phyloP scores from a whole-genome alignment of 2,113 vertebrate genomes.

The Emydocephalus ijimae region DNA sequence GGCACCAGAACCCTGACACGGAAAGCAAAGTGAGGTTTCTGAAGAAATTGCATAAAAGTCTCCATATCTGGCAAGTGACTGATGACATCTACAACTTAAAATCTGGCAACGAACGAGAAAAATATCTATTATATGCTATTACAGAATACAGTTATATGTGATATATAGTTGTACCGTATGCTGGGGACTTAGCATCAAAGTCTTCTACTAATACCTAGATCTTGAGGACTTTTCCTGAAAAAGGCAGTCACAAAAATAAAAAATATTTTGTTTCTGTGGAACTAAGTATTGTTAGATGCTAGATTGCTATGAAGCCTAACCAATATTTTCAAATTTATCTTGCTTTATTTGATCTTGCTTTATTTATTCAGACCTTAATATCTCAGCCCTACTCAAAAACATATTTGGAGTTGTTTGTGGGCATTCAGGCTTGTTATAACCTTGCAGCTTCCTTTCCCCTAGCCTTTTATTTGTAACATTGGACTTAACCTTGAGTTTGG shows the following conservation, averaged over 20 bases:
- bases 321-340: background rate
- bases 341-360: background rate
- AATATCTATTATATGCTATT: background rate
- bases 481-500: background rate
- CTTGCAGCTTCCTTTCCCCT: too few relatives aligned
- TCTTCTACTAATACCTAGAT: background rate
- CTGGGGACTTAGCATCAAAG: background rate
- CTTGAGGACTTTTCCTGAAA: background rate
- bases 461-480: background rate
- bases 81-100: background rate
- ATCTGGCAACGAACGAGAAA: background rate
- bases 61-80: background rate
- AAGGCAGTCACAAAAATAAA: background rate
- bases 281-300: background rate
- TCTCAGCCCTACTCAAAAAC: background rate
- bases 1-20: background rate
- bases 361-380: background rate
- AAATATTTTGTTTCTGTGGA: background rate
- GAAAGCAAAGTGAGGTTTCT: background rate
- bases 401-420: background rate
- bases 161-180: background rate
- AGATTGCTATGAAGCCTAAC: background rate
- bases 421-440: background rate
- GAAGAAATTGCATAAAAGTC: background rate
- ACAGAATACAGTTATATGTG: background rate